phyloP scores from a whole-genome alignment of 1,140 invertebrate species.

The Dinothrombium tinctorium region DNA sequence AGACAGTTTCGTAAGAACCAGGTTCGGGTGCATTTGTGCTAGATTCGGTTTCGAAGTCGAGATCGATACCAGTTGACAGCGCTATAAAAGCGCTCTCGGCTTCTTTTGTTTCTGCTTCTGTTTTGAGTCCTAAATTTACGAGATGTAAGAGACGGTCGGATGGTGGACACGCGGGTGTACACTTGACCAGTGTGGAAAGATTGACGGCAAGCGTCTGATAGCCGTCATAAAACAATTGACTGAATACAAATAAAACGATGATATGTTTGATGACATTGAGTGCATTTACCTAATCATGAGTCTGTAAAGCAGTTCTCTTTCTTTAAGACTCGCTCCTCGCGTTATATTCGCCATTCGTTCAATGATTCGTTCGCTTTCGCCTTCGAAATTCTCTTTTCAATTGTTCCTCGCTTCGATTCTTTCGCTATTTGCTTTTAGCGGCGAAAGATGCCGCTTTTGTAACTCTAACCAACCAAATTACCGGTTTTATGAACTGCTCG shows the following conservation, averaged over 20 bases:
- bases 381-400: too few species aligned
- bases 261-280: neutral
- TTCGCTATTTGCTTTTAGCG: too few species aligned
- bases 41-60: slow-evolving; percentile 84
- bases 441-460: too few species aligned
- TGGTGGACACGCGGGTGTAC: slow-evolving; percentile 75
- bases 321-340: too few species aligned
- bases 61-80: slow-evolving; percentile 42
- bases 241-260: neutral
- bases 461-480: too few species aligned
- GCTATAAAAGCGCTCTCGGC: slow-evolving; percentile 7
- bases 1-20: slow-evolving; percentile 79
- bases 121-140: slow-evolving; percentile 56
- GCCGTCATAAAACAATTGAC: slow-evolving; percentile 71
- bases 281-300: slow-evolving; percentile 54
- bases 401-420: too few species aligned
- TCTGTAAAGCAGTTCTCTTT: slow-evolving; percentile 48
- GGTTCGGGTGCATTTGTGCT: neutral
- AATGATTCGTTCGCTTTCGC: too few species aligned
- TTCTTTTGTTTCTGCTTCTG: slow-evolving; percentile 36
- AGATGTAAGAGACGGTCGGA: slow-evolving; percentile 71
- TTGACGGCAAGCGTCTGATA: slow-evolving; percentile 65
- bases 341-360: too few species aligned
- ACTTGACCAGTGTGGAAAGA: slow-evolving; percentile 49
- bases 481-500: too few species aligned